Conservation (phyloP, 2,888 invertebrate genomes). For the Hydroisotoma schaefferi region DNA sequence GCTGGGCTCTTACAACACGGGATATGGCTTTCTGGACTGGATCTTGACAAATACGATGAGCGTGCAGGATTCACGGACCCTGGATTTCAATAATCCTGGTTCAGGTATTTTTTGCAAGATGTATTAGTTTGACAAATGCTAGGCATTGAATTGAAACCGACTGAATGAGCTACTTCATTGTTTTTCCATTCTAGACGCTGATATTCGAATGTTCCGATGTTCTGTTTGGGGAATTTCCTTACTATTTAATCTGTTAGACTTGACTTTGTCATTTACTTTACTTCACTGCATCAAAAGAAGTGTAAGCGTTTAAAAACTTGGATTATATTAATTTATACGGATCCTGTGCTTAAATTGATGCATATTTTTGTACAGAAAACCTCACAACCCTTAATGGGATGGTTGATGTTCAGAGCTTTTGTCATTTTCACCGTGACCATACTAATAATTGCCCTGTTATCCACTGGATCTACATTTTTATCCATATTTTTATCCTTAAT, state of each 20-base stretch:
- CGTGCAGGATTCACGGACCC: constrained; percentile 20
- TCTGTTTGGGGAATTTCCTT: constrained; percentile 36
- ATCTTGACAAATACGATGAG: constrained; percentile 29
- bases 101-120: constrained; percentile 13
- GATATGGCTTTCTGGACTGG: constrained; percentile 30
- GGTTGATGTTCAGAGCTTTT: constrained; percentile 25
- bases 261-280: constrained; percentile 28
- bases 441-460: constrained; percentile 30
- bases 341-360: too few species aligned
- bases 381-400: constrained; percentile 25
- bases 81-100: constrained; percentile 22
- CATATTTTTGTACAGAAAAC: constrained; percentile 21
- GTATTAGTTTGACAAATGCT: not conserved
- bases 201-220: constrained; percentile 29
- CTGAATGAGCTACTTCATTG: not conserved
- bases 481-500: constrained; percentile 24
- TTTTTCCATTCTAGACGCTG: constrained; percentile 16
- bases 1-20: constrained; percentile 29
- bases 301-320: constrained; percentile 22
- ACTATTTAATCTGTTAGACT: constrained; percentile 30
- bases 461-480: constrained; percentile 27
- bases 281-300: constrained; percentile 27
- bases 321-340: too few species aligned
- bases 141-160: not conserved
- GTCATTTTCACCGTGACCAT: constrained; percentile 28